phyloP scores from a whole-genome alignment of 2,113 vertebrate species.

The Urocolius indicus region DNA sequence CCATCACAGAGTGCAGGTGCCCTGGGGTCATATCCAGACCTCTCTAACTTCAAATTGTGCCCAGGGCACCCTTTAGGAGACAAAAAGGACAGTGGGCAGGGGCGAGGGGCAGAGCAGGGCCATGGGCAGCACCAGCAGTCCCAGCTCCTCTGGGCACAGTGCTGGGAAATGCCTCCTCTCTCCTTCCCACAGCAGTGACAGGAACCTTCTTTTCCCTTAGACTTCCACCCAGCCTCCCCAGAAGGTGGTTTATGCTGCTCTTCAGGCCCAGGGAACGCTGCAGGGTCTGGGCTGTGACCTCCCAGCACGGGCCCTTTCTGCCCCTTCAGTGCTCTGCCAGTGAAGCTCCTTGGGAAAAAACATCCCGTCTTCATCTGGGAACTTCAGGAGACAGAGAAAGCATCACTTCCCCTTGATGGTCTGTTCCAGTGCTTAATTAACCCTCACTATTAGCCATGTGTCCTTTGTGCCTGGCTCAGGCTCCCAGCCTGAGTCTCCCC shows the following conservation, averaged over 20 bases:
- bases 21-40: background rate
- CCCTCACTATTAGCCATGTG: slow-evolving; percentile 25
- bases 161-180: background rate
- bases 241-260: rapidly evolving
- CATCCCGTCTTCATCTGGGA: background rate
- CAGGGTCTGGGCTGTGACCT: background rate
- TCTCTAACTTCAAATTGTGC: background rate
- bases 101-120: background rate
- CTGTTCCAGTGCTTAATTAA: slow-evolving; percentile 56
- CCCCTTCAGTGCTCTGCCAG: background rate
- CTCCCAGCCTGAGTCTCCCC: background rate
- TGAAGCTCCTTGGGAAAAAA: background rate
- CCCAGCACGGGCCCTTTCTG: rapidly evolving
- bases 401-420: slow-evolving; percentile 22
- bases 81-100: background rate
- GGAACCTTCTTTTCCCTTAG: background rate
- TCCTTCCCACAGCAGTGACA: rapidly evolving
- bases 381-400: slow-evolving; percentile 16
- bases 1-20: background rate
- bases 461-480: slow-evolving; percentile 34
- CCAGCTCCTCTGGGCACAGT: background rate
- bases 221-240: background rate
- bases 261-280: background rate
- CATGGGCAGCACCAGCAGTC: background rate
- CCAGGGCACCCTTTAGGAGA: background rate